Percentiles rank a stretch among this genome's conserved stretches.
Evolutionary conservation across 2,888 invertebrate genomes (phyloP).

Genomic region (Argyresthia goedartella): DNA sequence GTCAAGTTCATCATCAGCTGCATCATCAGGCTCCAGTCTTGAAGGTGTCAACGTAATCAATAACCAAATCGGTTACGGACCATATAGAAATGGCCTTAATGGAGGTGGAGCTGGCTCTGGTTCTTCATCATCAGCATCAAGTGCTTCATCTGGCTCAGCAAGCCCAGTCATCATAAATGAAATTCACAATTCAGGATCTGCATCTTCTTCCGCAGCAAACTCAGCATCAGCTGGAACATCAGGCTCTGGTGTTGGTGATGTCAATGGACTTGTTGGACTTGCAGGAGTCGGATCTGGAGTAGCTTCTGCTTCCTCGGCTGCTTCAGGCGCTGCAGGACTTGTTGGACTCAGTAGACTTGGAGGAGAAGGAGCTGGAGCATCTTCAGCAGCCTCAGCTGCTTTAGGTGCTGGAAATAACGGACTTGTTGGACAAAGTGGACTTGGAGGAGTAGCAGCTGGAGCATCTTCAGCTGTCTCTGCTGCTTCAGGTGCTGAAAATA

Average conservation of each 20-base stretch:
- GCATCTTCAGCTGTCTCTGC: background rate
- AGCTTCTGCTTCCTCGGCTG: background rate
- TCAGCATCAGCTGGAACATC: background rate
- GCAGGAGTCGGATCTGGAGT: background rate
- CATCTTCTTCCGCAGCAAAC: background rate
- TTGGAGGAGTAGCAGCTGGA: too few species aligned
- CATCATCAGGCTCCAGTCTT: background rate
- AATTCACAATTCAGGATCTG: background rate
- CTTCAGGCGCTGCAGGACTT: too few species aligned
- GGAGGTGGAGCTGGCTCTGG: background rate
- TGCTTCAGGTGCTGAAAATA: conserved; percentile 1
- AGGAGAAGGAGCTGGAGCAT: too few species aligned
- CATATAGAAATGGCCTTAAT: background rate
- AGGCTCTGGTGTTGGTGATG: background rate
- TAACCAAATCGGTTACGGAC: background rate
- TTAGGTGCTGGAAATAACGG: too few species aligned
- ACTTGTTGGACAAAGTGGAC: too few species aligned
- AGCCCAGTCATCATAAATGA: background rate
- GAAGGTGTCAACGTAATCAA: background rate
- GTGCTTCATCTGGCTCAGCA: background rate
- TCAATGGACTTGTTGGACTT: background rate
- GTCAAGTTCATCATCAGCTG: background rate
- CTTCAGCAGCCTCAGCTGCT: background rate
- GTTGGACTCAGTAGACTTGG: too few species aligned
- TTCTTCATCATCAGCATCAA: background rate